phyloP scores from a whole-genome alignment of 2,797 vertebrate species.

The Mus minutoides region DNA sequence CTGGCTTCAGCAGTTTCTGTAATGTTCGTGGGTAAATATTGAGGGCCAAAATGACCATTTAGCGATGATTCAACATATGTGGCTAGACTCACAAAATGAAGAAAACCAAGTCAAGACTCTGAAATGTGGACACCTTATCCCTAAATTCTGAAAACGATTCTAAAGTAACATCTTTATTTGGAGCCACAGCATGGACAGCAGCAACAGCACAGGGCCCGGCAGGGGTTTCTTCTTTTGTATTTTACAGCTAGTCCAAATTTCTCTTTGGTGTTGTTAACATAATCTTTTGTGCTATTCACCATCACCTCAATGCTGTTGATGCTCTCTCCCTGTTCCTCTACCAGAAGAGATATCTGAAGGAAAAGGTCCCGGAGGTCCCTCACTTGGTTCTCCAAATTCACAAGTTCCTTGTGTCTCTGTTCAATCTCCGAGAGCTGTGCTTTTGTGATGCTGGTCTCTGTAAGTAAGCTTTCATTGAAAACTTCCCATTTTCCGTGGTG shows the following conservation, averaged over 20 bases:
- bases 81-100: not conserved
- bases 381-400: constrained; percentile 95
- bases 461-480: constrained; percentile 96
- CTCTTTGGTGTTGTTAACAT: constrained; percentile 90
- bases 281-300: constrained; percentile 93
- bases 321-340: constrained; percentile 94
- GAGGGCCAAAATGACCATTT: constrained; percentile 1
- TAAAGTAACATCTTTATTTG: constrained; percentile 64
- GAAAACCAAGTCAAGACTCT: not conserved
- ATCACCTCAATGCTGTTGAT: constrained; percentile 95
- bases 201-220: constrained; percentile 93
- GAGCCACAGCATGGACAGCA: constrained; percentile 92
- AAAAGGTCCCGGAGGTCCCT: constrained; percentile 95
- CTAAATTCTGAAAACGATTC: not conserved
- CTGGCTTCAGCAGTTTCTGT: constrained; percentile 1
- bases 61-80: not conserved
- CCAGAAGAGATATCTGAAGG: constrained; percentile 93
- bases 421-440: constrained; percentile 95
- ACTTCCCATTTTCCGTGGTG: constrained; percentile 96
- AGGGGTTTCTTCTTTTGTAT: constrained; percentile 93
- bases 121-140: not conserved
- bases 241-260: constrained; percentile 93
- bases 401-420: constrained; percentile 94
- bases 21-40: not conserved
- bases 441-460: constrained; percentile 94